Evolutionary conservation across 2,113 vertebrate species (phyloP).

Genomic region (Ailuropoda melanoleuca): DNA sequence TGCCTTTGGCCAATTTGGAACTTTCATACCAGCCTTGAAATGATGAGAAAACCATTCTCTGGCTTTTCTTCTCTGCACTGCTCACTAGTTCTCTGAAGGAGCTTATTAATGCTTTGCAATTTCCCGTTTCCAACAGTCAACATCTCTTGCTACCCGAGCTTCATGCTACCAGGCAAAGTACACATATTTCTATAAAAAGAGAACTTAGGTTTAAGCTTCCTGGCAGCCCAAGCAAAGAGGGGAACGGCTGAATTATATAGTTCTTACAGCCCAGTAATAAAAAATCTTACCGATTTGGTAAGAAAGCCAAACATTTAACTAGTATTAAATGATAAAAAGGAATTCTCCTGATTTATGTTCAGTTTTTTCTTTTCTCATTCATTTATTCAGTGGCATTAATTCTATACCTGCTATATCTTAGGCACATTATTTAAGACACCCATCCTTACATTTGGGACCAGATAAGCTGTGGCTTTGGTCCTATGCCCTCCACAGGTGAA

Average conservation of each 20-base stretch:
- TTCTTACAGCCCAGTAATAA: not conserved
- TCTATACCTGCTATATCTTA: not conserved
- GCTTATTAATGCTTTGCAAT: not conserved
- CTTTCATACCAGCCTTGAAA: not conserved
- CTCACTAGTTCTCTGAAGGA: not conserved
- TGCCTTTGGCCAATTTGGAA: not conserved
- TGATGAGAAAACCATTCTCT: not conserved
- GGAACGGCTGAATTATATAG: not conserved
- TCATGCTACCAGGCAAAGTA: not conserved
- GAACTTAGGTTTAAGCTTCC: not conserved
- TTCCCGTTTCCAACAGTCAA: not conserved
- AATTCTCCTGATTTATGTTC: not conserved
- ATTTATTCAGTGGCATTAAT: not conserved
- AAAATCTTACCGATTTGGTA: not conserved
- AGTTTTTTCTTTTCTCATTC: not conserved
- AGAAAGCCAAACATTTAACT: not conserved
- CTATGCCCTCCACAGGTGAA: not conserved
- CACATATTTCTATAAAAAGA: not conserved
- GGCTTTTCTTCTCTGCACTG: not conserved
- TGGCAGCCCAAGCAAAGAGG: not conserved
- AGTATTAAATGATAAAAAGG: not conserved
- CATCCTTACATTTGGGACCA: not conserved
- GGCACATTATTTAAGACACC: not conserved
- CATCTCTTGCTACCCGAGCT: not conserved
- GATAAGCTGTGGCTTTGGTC: not conserved